Evolutionary conservation across 1,140 invertebrate species (phyloP).

Genomic region (Antheraea mylitta): DNA sequence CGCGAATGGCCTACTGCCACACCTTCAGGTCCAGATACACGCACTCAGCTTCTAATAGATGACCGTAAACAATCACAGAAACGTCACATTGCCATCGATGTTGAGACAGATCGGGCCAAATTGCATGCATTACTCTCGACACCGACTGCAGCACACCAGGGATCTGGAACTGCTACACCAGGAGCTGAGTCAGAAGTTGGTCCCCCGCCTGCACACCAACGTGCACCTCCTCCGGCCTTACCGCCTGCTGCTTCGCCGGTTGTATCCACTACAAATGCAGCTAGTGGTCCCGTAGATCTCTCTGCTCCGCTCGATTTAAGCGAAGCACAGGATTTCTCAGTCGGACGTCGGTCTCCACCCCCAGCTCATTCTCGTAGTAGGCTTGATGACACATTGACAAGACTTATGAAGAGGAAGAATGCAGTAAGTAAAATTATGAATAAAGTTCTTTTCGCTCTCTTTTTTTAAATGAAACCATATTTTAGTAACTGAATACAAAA

Average conservation of each 20-base stretch:
- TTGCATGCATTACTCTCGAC: constrained; percentile 82
- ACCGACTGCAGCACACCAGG: constrained; percentile 46
- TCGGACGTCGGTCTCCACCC: constrained; percentile 83
- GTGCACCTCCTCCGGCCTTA: constrained; percentile 28
- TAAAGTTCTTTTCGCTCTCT: too few relatives aligned
- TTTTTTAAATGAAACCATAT: too few relatives aligned
- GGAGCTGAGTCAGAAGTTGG: constrained; percentile 1
- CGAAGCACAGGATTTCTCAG: constrained; percentile 92
- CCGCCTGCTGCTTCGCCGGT: constrained; percentile 27
- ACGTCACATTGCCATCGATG: constrained; percentile 93
- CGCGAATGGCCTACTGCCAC: constrained; percentile 89
- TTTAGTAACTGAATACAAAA: too few relatives aligned
- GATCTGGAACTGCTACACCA: constrained; percentile 22
- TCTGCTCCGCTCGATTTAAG: constrained; percentile 84
- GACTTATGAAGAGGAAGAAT: constrained; percentile 93
- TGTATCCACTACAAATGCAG: constrained; percentile 38
- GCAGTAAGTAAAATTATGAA: constrained; percentile 82
- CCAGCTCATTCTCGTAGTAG: constrained; percentile 81
- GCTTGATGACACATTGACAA: constrained; percentile 90
- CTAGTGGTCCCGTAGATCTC: constrained; percentile 58
- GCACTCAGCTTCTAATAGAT: constrained; percentile 31
- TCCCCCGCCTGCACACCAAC: constrained; percentile 59
- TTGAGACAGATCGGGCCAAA: constrained; percentile 95
- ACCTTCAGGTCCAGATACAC: constrained; percentile 48
- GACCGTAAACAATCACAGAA: constrained; percentile 77